phyloP scores from a whole-genome alignment of 2,797 vertebrate genomes.

The Anomalospiza imberbis region DNA sequence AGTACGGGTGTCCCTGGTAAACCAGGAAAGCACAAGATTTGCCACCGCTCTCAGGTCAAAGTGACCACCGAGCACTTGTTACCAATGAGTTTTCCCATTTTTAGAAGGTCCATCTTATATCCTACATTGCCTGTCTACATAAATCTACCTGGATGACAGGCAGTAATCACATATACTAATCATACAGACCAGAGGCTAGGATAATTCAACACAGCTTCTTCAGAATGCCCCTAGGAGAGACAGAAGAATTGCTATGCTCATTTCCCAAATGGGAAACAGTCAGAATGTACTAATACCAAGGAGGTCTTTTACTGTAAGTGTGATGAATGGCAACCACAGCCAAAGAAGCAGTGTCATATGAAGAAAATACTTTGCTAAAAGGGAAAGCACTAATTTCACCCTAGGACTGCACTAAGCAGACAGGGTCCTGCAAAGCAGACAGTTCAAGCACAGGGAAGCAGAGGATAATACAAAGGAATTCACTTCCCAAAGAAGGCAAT shows the following conservation, averaged over 20 bases:
- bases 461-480: background rate
- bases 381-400: background rate
- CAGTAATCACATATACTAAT: background rate
- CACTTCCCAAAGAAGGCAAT: background rate
- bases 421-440: background rate
- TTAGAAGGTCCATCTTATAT: background rate
- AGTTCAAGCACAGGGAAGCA: background rate
- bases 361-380: background rate
- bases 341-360: background rate
- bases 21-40: background rate
- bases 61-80: accelerated
- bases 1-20: accelerated
- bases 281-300: background rate
- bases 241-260: background rate
- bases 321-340: background rate
- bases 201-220: background rate
- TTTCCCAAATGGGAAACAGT: background rate
- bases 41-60: background rate
- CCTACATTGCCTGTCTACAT: background rate
- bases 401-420: background rate
- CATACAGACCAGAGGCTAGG: background rate
- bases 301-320: background rate
- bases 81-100: background rate
- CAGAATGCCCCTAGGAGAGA: background rate
- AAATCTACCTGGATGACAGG: background rate